Percentiles rank a stretch among this genome's conserved stretches.
These are phyloP conservation scores for Neolamprologus cancellatus DNA, from an alignment of 2,113 vertebrate genomes.

Conservation along the genomic window DNA sequence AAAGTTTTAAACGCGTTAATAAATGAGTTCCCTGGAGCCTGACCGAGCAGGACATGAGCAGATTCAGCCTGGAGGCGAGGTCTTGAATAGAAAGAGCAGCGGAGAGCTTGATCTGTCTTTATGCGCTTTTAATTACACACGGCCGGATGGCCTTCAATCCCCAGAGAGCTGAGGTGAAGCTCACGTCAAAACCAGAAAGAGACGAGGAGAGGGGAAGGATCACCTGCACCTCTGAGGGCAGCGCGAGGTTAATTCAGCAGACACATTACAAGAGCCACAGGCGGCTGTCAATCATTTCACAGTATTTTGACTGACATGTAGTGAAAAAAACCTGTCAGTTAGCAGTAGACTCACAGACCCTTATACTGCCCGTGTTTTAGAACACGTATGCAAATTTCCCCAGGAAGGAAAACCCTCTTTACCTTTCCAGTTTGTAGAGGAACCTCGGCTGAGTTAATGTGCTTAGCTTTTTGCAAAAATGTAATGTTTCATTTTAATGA, in stretches of 20 bases:
- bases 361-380: not conserved
- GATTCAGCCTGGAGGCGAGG: slow-evolving; percentile 21
- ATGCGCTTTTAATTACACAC: slow-evolving; percentile 66
- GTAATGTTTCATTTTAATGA: not conserved
- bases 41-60: slow-evolving; percentile 8
- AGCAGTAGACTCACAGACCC: not conserved
- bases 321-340: slow-evolving; percentile 14
- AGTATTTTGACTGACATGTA: not conserved
- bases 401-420: not conserved
- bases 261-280: slow-evolving; percentile 27
- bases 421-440: not conserved
- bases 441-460: not conserved
- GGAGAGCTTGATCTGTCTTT: slow-evolving; percentile 58
- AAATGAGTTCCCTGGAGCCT: slow-evolving; percentile 13
- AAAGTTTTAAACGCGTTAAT: slow-evolving; percentile 13
- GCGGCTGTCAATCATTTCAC: slow-evolving; percentile 37
- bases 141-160: slow-evolving; percentile 50
- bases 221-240: not conserved
- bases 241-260: slow-evolving; percentile 11
- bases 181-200: slow-evolving; percentile 28
- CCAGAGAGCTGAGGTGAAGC: slow-evolving; percentile 31
- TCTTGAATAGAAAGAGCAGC: slow-evolving; percentile 17
- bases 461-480: not conserved
- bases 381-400: not conserved
- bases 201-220: not conserved